phyloP scores from a whole-genome alignment of 2,113 vertebrate genomes.

The Psettodes erumei region DNA sequence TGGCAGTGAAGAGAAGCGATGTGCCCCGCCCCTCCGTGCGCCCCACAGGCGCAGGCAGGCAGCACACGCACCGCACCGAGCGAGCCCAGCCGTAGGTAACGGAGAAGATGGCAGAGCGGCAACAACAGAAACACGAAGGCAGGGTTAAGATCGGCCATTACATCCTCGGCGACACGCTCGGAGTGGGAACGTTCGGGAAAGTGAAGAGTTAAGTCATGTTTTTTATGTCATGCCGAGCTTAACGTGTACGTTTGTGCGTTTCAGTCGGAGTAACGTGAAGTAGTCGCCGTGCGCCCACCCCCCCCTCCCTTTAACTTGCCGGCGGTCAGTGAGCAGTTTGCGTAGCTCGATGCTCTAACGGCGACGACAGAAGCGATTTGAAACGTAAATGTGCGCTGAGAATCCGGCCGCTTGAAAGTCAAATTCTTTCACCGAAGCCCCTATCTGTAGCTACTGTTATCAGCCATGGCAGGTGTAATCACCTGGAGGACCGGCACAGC shows the following conservation, averaged over 20 bases:
- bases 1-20: background rate
- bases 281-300: conserved; percentile 32
- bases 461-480: conserved; percentile 50
- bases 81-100: conserved; percentile 68
- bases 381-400: conserved; percentile 41
- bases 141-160: conserved; percentile 97
- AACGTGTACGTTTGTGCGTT: conserved; percentile 18
- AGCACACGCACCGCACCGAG: conserved; percentile 76
- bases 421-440: conserved; percentile 55
- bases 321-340: conserved; percentile 57
- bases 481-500: conserved; percentile 7
- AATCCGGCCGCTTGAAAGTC: conserved; percentile 72
- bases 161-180: conserved; percentile 95
- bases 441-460: conserved; percentile 4
- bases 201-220: conserved; percentile 95
- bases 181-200: conserved; percentile 98
- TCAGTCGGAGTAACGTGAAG: conserved; percentile 33
- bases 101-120: conserved; percentile 94
- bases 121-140: conserved; percentile 94
- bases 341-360: conserved; percentile 41
- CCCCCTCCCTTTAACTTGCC: conserved; percentile 62
- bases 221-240: conserved; percentile 23
- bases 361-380: background rate
- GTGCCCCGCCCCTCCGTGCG: conserved; percentile 60
- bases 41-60: conserved; percentile 35